A percentile compares a stretch with the other conserved stretches of the same genome.
These are phyloP conservation scores for Vireo altiloquus DNA, from an alignment of 2,113 vertebrate species.

Conservation along the genomic window DNA sequence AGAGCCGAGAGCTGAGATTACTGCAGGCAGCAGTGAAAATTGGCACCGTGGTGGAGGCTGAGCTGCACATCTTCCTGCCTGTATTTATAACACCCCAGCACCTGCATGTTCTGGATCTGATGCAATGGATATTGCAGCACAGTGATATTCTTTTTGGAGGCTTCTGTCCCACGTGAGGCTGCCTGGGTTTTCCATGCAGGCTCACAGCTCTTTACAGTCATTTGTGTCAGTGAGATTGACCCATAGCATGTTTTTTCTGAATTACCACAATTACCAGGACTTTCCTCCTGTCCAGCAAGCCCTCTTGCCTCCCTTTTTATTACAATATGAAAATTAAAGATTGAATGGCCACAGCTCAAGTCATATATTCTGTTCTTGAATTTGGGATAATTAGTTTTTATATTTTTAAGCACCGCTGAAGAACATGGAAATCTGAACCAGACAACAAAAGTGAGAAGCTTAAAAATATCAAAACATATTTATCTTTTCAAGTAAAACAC, in stretches of 20 bases:
- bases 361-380: neutral
- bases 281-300: neutral
- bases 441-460: neutral
- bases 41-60: neutral
- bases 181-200: neutral
- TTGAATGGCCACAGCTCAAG: neutral
- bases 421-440: neutral
- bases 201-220: neutral
- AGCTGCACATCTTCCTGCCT: neutral
- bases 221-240: neutral
- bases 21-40: neutral
- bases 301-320: neutral
- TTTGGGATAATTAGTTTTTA: neutral
- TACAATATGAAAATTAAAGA: neutral
- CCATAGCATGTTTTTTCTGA: neutral
- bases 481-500: neutral
- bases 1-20: neutral
- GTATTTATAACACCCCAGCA: neutral
- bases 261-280: neutral
- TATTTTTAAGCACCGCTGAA: neutral
- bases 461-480: neutral
- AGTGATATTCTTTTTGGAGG: neutral
- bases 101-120: neutral
- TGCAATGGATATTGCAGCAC: accelerated
- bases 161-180: neutral